Evolutionary conservation across 2,797 vertebrate species (phyloP).

Genomic region (Callimico goeldii): DNA sequence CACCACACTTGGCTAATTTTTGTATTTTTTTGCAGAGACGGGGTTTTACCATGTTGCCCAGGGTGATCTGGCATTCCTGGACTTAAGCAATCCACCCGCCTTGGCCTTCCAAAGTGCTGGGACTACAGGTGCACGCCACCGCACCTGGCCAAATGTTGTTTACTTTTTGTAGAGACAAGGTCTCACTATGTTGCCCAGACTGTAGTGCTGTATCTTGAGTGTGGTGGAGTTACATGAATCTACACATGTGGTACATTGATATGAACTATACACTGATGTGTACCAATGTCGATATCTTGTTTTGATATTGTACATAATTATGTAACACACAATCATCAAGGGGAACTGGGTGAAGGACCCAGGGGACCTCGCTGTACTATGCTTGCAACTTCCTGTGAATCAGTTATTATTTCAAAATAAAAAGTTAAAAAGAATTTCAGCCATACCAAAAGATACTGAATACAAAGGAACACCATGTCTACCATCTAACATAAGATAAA

Average conservation of each 20-base stretch:
- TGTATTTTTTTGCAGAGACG: no score
- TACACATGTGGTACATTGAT: background rate
- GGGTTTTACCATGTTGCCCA: no score
- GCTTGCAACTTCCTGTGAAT: no score
- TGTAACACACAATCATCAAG: background rate
- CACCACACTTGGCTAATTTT: no score
- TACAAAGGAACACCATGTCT: background rate
- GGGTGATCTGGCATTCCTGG: no score
- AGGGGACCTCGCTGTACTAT: background rate
- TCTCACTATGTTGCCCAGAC: no score
- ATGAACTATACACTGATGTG: background rate
- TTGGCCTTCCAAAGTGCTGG: no score
- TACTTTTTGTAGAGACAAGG: no score
- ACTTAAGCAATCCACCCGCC: no score
- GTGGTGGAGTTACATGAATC: background rate
- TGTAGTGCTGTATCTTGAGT: background rate
- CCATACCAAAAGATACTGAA: background rate
- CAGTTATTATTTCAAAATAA: background rate
- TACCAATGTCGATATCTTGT: background rate
- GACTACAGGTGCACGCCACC: no score
- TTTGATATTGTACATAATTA: background rate
- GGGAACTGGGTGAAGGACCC: background rate
- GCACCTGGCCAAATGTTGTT: no score
- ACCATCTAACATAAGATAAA: background rate
- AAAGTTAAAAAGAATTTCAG: background rate